Evolutionary conservation across 2,113 vertebrate genomes (phyloP).

Genomic region (Lophura nycthemera): DNA sequence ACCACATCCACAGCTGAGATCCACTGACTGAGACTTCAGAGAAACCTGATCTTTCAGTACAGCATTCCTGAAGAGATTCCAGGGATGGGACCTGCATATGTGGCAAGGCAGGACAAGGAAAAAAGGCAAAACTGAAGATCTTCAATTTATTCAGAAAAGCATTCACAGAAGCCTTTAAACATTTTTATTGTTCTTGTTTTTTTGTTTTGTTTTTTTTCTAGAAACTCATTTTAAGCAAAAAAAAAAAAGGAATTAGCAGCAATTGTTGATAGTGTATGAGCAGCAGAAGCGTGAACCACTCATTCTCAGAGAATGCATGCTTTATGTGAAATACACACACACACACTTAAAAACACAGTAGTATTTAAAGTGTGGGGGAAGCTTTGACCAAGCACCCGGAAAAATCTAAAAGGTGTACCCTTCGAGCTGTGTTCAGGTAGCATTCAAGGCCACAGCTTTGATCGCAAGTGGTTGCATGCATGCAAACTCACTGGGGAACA

Average conservation of each 20-base stretch:
- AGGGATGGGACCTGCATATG: neutral
- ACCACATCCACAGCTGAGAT: neutral
- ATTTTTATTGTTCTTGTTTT: neutral
- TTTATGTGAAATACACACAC: neutral
- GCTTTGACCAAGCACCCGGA: neutral
- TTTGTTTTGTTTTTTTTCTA: slow-evolving; percentile 19
- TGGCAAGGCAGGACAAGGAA: neutral
- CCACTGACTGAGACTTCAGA: neutral
- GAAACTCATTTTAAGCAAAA: neutral
- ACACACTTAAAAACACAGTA: neutral
- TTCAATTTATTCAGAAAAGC: neutral
- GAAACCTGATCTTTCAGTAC: neutral
- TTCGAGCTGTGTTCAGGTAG: neutral
- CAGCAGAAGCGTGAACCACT: neutral
- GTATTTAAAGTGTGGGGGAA: neutral
- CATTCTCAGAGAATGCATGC: neutral
- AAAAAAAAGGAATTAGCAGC: neutral
- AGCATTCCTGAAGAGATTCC: neutral
- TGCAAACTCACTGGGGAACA: neutral
- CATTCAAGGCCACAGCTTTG: neutral
- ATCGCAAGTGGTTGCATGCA: neutral
- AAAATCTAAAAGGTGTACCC: neutral
- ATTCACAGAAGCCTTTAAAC: neutral
- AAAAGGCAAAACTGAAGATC: neutral
- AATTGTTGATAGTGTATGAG: neutral